phyloP scores from a whole-genome alignment of 2,113 vertebrate species.

The Myotis davidii region DNA sequence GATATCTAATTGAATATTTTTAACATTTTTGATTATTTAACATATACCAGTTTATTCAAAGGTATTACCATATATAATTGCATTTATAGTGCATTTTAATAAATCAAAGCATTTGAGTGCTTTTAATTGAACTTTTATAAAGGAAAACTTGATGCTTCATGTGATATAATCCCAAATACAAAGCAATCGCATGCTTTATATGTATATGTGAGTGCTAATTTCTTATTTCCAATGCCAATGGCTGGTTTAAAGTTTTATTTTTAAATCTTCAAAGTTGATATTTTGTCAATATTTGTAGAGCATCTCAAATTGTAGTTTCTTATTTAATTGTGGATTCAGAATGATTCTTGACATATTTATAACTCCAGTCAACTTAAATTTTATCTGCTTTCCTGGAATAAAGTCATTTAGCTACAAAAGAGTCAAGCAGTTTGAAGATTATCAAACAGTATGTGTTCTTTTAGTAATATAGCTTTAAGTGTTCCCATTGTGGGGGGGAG shows the following conservation, averaged over 20 bases:
- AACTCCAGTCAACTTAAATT: slow-evolving; percentile 65
- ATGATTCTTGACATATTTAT: slow-evolving; percentile 67
- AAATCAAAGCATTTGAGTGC: background rate
- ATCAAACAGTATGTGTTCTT: slow-evolving; percentile 35
- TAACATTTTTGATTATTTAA: background rate
- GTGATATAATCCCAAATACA: background rate
- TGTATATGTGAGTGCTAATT: background rate
- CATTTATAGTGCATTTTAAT: background rate
- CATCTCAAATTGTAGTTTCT: slow-evolving; percentile 53
- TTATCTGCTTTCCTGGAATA: slow-evolving; percentile 45
- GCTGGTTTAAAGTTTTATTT: slow-evolving; percentile 49
- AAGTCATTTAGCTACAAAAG: slow-evolving; percentile 71
- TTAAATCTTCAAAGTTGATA: slow-evolving; percentile 65
- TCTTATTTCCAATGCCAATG: slow-evolving; percentile 18
- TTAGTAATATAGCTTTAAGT: slow-evolving; percentile 34
- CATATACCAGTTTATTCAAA: background rate
- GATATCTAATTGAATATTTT: background rate
- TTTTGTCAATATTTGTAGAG: slow-evolving; percentile 72
- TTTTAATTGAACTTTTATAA: slow-evolving; percentile 37
- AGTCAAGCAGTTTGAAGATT: slow-evolving; percentile 44
- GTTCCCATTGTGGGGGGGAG: background rate
- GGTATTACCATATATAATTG: background rate
- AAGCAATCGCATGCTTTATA: background rate
- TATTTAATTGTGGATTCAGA: slow-evolving; percentile 72
- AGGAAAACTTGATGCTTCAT: background rate